Conservation (phyloP, 2,888 invertebrate species). For the Nymphalis urticae region DNA sequence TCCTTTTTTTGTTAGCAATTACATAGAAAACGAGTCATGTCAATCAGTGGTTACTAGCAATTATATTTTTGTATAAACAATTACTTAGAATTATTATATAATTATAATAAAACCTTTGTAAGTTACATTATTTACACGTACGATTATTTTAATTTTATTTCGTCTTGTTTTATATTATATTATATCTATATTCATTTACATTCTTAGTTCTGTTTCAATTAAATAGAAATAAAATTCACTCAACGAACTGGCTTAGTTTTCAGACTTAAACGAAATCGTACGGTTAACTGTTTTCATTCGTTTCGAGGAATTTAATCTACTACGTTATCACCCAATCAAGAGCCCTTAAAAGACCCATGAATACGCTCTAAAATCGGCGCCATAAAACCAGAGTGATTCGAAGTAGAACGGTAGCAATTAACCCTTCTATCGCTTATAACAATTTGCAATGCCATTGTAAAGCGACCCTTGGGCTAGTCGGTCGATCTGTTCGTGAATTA, state of each 20-base stretch:
- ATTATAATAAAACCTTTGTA: no score
- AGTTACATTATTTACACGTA: no score
- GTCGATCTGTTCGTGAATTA: conserved; percentile 64
- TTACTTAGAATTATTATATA: no score
- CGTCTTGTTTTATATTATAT: no score
- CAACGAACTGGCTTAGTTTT: not conserved
- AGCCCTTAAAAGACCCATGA: conserved; percentile 26
- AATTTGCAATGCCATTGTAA: conserved; percentile 49
- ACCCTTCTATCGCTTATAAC: conserved; percentile 52
- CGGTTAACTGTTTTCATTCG: conserved; percentile 7
- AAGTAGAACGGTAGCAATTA: conserved; percentile 54
- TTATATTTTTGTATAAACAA: no score
- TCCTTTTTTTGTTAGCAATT: no score
- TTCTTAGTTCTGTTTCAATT: not conserved
- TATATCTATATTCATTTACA: not conserved
- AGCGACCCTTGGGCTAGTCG: conserved; percentile 55
- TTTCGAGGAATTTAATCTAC: conserved; percentile 26
- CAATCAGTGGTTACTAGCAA: no score
- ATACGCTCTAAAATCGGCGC: conserved; percentile 24
- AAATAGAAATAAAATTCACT: conserved; percentile 2
- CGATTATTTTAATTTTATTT: no score
- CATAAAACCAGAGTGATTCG: conserved; percentile 43
- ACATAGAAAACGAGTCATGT: no score
- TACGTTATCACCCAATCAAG: conserved; percentile 22
- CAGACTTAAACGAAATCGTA: conserved; percentile 8